These are phyloP conservation scores for Vanessa tameamea DNA, from an alignment of 1,140 invertebrate species.

Conservation along the genomic window DNA sequence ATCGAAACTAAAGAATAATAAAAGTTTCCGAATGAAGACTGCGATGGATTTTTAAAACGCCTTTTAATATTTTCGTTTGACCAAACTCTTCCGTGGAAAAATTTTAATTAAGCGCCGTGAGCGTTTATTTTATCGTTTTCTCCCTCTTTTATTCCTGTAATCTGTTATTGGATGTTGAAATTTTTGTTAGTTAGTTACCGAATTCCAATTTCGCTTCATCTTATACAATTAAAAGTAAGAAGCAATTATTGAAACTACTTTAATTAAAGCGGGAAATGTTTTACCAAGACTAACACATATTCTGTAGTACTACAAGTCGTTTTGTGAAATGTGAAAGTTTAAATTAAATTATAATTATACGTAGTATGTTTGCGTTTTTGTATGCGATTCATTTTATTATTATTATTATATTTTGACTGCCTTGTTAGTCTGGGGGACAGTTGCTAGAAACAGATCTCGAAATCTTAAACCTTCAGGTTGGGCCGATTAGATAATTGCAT, in stretches of 20 bases:
- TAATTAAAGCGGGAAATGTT: constrained; percentile 1
- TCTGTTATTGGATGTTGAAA: constrained; percentile 14
- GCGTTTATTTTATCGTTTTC: constrained; percentile 8
- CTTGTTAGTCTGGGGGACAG: no score
- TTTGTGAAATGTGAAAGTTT: no score
- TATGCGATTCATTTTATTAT: no score
- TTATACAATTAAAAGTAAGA: constrained; percentile 3
- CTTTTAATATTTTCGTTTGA: constrained; percentile 17
- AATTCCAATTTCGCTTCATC: constrained; percentile 3
- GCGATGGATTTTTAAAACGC: constrained; percentile 1
- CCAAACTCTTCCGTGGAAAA: constrained; percentile 11
- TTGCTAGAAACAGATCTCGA: no score
- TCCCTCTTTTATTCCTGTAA: constrained; percentile 2
- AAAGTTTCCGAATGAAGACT: constrained; percentile 8
- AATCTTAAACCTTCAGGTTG: no score
- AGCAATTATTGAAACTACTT: constrained; percentile 5
- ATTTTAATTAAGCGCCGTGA: constrained; percentile 23
- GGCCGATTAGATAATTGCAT: no score
- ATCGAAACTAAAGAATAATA: background rate
- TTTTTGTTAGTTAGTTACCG: constrained; percentile 14
- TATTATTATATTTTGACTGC: no score
- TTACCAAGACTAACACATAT: background rate
- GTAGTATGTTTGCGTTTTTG: no score
- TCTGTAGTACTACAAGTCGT: background rate
- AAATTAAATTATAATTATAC: no score